Evolutionary conservation across 2,888 invertebrate species (phyloP).

Genomic region (Argynnis bischoffii): DNA sequence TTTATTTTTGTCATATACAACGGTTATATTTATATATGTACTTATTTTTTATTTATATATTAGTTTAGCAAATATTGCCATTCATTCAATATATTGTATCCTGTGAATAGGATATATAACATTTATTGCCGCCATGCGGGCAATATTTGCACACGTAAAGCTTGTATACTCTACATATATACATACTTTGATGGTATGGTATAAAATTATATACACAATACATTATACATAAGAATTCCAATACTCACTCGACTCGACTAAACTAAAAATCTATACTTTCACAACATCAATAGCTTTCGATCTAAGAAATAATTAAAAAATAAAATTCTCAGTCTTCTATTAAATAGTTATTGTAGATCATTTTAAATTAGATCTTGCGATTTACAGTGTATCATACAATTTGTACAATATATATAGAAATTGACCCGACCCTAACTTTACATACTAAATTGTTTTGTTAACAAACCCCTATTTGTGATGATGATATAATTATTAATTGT

Average conservation of each 20-base stretch:
- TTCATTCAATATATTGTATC: no score
- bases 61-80: no score
- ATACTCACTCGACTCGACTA: slow-evolving; percentile 46
- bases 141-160: no score
- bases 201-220: slow-evolving; percentile 22
- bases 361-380: slow-evolving; percentile 64
- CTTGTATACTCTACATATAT: slow-evolving; percentile 12
- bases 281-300: slow-evolving; percentile 52
- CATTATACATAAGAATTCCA: slow-evolving; percentile 18
- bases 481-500: slow-evolving; percentile 8
- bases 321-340: slow-evolving; percentile 78
- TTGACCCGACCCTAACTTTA: slow-evolving; percentile 44
- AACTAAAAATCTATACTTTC: slow-evolving; percentile 45
- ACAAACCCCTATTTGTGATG: slow-evolving; percentile 28
- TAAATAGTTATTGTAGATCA: slow-evolving; percentile 67
- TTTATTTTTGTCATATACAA: no score
- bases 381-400: slow-evolving; percentile 68
- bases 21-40: no score
- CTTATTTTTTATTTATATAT: no score
- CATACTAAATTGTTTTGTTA: neutral
- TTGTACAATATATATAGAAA: slow-evolving; percentile 63
- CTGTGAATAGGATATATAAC: no score
- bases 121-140: no score
- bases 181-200: neutral
- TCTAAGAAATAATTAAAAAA: slow-evolving; percentile 66